These are phyloP conservation scores for Phalacrocorax aristotelis DNA, from an alignment of 2,113 vertebrate species.

Conservation along the genomic window DNA sequence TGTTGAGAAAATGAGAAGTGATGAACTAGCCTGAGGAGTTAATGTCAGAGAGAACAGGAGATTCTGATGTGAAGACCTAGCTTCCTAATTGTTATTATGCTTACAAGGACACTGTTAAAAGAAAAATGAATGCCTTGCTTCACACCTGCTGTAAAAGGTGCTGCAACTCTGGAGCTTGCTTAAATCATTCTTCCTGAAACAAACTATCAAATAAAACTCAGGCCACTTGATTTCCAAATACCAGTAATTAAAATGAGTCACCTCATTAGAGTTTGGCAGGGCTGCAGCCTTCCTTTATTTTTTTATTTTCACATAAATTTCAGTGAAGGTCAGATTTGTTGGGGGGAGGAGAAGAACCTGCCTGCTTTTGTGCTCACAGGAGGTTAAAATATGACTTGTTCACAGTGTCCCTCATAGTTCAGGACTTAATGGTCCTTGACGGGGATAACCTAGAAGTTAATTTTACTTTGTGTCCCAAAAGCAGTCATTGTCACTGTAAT, in stretches of 20 bases:
- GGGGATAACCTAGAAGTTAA: conserved; percentile 85
- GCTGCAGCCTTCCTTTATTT: conserved; percentile 68
- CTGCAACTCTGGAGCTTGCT: conserved; percentile 57
- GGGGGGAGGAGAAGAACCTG: conserved; percentile 71
- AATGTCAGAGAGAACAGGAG: conserved; percentile 66
- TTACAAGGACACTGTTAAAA: conserved; percentile 79
- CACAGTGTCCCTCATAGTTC: conserved; percentile 80
- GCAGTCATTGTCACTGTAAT: conserved; percentile 79
- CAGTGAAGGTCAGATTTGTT: conserved; percentile 81
- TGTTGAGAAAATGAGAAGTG: conserved; percentile 67
- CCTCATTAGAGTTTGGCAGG: conserved; percentile 73
- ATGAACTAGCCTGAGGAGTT: conserved; percentile 67
- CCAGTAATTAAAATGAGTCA: conserved; percentile 83
- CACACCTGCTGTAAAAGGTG: conserved; percentile 74
- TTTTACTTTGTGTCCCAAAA: conserved; percentile 81
- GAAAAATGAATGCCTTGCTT: conserved; percentile 76
- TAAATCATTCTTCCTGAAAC: conserved; percentile 78
- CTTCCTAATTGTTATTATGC: conserved; percentile 81
- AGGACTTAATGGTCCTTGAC: conserved; percentile 85
- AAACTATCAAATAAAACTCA: conserved; percentile 71
- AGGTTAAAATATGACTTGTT: conserved; percentile 84
- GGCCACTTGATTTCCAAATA: conserved; percentile 80
- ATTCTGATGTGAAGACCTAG: conserved; percentile 72
- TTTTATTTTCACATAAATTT: conserved; percentile 83
- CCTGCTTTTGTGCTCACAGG: conserved; percentile 67